Evolutionary conservation across 1,140 invertebrate species (phyloP), one percentile per base, ranked within the genome.

Genomic region (Magallana gigas): DNA sequence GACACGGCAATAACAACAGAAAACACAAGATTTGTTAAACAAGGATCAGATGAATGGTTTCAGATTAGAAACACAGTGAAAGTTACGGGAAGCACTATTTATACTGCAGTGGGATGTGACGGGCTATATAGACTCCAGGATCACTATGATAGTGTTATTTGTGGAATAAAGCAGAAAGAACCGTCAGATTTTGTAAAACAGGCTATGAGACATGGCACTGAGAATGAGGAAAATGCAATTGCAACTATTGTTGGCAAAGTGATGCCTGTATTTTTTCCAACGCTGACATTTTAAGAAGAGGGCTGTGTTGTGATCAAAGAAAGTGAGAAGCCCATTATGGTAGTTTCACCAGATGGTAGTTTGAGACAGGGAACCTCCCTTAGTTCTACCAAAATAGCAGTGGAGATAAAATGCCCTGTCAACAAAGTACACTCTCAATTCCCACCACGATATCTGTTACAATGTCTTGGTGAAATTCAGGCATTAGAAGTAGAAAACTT

Each of bases 271-370:
- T 29, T 85, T 0, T 83, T 56, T 84, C 87, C 85, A 9, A n/a
- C 83, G 8, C 57, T 83, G 29, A 86, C 56, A 58, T 90, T 76
- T 57, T 80, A 71, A 18, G 87, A 90, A 83, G 89, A 87, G 57
- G 87, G 85, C 0, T 90, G 80, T 83, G 68, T 76, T 16, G 57
- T 29, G 1, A 84, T 80, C 4, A 48, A 82, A 57, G n/a, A 36
- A 18, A 64, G 60, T 56, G 68, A 84, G 9, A 59, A 81, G 23
- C 18, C 57, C 29, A 56, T 48, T 6, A 82, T 88, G 23, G 9
- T 88, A 12, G 83, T 90, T 1, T 88, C 87, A 14, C 87, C 89
- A 59, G 85, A 90, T 58, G 83, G 87, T 7, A 88, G 85, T 83
- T 23, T 90, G 57, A 18, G 71, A 80, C 14, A 11, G 8, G 57